A percentile compares a stretch with the other conserved stretches of the same genome.
phyloP scores from a whole-genome alignment of 1,140 invertebrate species.

The Cotesia vestalis region DNA sequence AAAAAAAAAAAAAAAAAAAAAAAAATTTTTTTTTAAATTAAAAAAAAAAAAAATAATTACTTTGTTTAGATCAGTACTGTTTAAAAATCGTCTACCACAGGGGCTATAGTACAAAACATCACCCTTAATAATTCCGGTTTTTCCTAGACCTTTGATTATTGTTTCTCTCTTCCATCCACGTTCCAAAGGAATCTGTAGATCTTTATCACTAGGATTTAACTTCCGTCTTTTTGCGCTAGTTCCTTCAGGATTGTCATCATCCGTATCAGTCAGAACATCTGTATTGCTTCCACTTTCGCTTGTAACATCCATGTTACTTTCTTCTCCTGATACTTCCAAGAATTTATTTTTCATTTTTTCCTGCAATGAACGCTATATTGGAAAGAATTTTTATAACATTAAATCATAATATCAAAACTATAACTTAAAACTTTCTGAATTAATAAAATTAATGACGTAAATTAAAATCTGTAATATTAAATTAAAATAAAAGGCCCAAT shows the following conservation, averaged over 20 bases:
- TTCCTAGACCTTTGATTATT: slow-evolving; percentile 82
- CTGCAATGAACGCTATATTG: slow-evolving; percentile 64
- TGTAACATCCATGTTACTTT: slow-evolving; percentile 65
- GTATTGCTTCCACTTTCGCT: slow-evolving; percentile 65
- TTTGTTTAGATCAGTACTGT: slow-evolving; percentile 77
- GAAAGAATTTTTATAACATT: slow-evolving; percentile 46
- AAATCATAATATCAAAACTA: slow-evolving; percentile 51
- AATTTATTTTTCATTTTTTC: slow-evolving; percentile 71
- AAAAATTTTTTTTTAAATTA: too few relatives aligned
- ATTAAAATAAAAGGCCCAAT: too few relatives aligned
- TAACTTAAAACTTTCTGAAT: slow-evolving; percentile 23
- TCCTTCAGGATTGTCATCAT: slow-evolving; percentile 64
- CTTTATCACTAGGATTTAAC: slow-evolving; percentile 66
- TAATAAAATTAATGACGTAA: too few relatives aligned
- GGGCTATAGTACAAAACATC: slow-evolving; percentile 91
- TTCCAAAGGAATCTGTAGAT: slow-evolving; percentile 78
- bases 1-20: neutral
- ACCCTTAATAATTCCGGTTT: slow-evolving; percentile 81
- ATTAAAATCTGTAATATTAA: neutral
- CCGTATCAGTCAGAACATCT: slow-evolving; percentile 67
- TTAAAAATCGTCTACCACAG: slow-evolving; percentile 80
- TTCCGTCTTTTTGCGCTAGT: slow-evolving; percentile 63
- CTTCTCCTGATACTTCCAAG: slow-evolving; percentile 68
- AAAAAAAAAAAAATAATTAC: slow-evolving; percentile 54
- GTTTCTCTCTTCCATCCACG: slow-evolving; percentile 92